phyloP scores from a whole-genome alignment of 1,140 invertebrate species.

The Macrotrachela quadricornifera region DNA sequence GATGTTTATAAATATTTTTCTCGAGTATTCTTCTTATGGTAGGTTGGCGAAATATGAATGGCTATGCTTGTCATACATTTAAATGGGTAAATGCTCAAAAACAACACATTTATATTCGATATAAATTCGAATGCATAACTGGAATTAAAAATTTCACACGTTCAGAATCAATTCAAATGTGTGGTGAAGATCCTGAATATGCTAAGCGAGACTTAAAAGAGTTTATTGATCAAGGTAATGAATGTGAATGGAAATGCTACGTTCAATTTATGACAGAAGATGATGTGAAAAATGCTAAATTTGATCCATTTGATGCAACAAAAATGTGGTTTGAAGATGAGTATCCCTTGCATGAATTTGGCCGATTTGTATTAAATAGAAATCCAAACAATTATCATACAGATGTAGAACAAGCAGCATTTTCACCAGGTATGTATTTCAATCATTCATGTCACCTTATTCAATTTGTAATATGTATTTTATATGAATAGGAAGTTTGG shows the following conservation, averaged over 20 bases:
- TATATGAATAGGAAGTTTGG: too few species aligned
- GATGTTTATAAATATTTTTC: too few species aligned
- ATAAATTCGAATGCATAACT: too few species aligned
- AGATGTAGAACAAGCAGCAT: slow-evolving; percentile 80
- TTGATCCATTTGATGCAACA: slow-evolving; percentile 26
- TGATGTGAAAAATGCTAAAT: slow-evolving; percentile 30
- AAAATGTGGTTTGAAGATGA: slow-evolving; percentile 65
- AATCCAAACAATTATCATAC: slow-evolving; percentile 66
- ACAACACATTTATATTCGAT: slow-evolving; percentile 63
- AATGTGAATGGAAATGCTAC: slow-evolving; percentile 51
- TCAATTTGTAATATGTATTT: too few species aligned
- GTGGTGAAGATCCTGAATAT: slow-evolving; percentile 63
- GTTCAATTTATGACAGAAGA: slow-evolving; percentile 39
- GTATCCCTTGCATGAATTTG: slow-evolving; percentile 71
- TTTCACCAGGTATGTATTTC: too few species aligned
- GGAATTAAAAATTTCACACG: slow-evolving; percentile 60
- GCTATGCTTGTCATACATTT: slow-evolving; percentile 82
- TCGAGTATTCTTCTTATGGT: slow-evolving; percentile 74
- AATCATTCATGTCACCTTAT: too few species aligned
- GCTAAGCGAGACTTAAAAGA: slow-evolving; percentile 68
- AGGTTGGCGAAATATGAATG: slow-evolving; percentile 73
- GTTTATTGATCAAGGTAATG: slow-evolving; percentile 49
- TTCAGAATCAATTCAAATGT: slow-evolving; percentile 47
- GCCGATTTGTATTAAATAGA: slow-evolving; percentile 52
- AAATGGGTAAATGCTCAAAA: slow-evolving; percentile 62